Percentiles rank a stretch among this genome's conserved stretches.
These are phyloP conservation scores for Ericerus pela DNA, from an alignment of 1,140 invertebrate genomes.

Conservation along the genomic window DNA sequence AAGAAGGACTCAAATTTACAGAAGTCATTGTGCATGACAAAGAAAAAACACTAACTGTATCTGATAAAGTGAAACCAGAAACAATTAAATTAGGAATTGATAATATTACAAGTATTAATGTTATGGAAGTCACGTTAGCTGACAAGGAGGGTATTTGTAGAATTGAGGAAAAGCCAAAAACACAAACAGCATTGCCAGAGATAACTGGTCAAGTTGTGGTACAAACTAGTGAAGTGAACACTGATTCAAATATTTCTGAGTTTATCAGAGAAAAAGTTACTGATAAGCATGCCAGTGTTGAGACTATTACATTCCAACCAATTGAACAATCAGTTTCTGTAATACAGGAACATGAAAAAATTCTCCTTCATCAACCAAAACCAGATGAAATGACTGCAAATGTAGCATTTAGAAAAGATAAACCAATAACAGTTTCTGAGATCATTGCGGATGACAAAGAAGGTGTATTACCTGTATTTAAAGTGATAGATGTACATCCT, in stretches of 20 bases:
- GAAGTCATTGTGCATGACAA: neutral
- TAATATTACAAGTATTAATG: slow-evolving; percentile 33
- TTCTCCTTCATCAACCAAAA: slow-evolving; percentile 15
- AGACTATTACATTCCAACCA: neutral
- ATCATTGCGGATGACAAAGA: slow-evolving; percentile 11
- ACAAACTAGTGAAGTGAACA: slow-evolving; percentile 32
- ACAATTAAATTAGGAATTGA: slow-evolving; percentile 24
- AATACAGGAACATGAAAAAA: slow-evolving; percentile 21
- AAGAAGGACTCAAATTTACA: slow-evolving; percentile 1
- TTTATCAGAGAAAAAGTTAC: neutral
- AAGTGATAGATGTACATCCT: neutral
- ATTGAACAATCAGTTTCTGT: slow-evolving; percentile 10
- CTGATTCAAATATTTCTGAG: slow-evolving; percentile 20
- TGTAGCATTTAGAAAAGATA: slow-evolving; percentile 21
- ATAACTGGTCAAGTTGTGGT: slow-evolving; percentile 30
- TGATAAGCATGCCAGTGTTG: neutral
- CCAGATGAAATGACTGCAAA: slow-evolving; percentile 18
- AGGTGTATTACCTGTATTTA: neutral
- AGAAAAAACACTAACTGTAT: slow-evolving; percentile 2
- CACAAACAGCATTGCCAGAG: slow-evolving; percentile 28
- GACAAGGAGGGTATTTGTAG: slow-evolving; percentile 31
- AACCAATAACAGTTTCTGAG: slow-evolving; percentile 16
- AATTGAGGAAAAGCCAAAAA: slow-evolving; percentile 26
- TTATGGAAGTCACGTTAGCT: slow-evolving; percentile 34
- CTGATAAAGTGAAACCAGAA: neutral